A percentile compares a stretch with the other conserved stretches of the same genome.
phyloP scores from a whole-genome alignment of 1,140 invertebrate species.

The Archivesica marissinica region DNA sequence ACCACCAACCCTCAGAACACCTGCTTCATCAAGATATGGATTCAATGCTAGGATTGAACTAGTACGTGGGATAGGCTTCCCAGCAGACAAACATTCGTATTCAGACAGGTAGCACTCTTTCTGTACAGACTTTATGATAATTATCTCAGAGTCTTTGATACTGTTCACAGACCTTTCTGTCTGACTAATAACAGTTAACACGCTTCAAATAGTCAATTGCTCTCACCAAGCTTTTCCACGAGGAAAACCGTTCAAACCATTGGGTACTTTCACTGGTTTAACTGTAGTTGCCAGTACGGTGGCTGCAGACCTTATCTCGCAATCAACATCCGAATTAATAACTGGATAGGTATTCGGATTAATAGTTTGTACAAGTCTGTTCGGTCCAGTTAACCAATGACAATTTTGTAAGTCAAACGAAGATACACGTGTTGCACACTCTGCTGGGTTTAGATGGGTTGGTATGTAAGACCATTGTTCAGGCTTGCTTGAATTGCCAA shows the following conservation, averaged over 20 bases:
- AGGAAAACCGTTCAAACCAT: conserved; percentile 14
- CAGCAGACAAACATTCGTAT: not conserved
- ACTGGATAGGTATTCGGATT: not conserved
- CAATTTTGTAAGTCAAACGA: not conserved
- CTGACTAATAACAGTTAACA: not conserved
- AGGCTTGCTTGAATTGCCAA: not conserved
- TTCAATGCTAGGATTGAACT: not conserved
- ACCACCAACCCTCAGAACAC: conserved; percentile 18
- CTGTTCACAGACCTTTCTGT: not conserved
- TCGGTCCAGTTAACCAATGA: not conserved
- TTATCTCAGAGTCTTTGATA: conserved; percentile 10
- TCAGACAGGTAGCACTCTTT: not conserved
- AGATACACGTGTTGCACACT: not conserved
- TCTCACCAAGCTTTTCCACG: not conserved
- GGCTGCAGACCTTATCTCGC: conserved; percentile 1
- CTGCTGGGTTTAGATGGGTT: conserved; percentile 11
- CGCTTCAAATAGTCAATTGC: not conserved
- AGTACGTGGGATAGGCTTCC: not conserved
- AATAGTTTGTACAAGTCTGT: not conserved
- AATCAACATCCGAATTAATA: conserved; percentile 5
- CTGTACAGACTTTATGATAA: conserved; percentile 12
- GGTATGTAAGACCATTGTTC: conserved; percentile 40
- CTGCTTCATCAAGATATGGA: not conserved
- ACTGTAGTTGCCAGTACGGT: not conserved
- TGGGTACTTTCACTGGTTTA: too few relatives aligned